Percentiles rank a stretch among this genome's conserved stretches.
phyloP scores from a whole-genome alignment of 2,113 vertebrate genomes.

The Tyrannus savana region DNA sequence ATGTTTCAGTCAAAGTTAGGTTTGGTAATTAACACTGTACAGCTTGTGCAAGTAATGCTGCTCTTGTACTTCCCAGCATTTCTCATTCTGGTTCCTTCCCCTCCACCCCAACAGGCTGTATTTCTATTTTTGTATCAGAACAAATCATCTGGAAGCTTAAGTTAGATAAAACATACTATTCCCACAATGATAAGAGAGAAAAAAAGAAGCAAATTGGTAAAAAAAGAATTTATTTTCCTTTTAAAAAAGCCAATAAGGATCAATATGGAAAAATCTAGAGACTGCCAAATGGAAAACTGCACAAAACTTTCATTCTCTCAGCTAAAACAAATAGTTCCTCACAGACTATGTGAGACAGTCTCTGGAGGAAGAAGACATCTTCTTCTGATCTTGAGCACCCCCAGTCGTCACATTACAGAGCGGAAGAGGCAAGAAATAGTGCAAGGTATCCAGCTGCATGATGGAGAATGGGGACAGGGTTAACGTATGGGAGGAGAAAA shows the following conservation, averaged over 20 bases:
- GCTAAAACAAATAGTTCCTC: conserved; percentile 37
- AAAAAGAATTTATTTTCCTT: not conserved
- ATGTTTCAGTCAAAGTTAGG: not conserved
- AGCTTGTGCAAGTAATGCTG: not conserved
- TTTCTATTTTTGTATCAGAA: not conserved
- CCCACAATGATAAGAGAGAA: not conserved
- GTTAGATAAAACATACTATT: not conserved
- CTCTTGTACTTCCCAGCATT: not conserved
- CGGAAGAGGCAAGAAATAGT: conserved; percentile 1
- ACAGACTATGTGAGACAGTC: not conserved
- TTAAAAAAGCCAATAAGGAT: not conserved
- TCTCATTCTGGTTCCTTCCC: not conserved
- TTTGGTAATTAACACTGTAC: not conserved
- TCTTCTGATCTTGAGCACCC: conserved; percentile 62
- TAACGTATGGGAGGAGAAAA: not conserved
- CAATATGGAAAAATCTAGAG: not conserved
- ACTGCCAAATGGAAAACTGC: not conserved
- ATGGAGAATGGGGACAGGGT: not conserved
- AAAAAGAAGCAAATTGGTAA: not conserved
- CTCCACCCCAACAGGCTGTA: not conserved
- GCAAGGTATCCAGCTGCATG: not conserved
- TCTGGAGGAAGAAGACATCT: conserved; percentile 27
- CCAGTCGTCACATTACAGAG: conserved; percentile 46
- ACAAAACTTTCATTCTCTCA: conserved; percentile 26
- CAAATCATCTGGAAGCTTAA: not conserved